These are phyloP conservation scores for Ibycter americanus DNA, from an alignment of 2,797 vertebrate species.

Conservation along the genomic window DNA sequence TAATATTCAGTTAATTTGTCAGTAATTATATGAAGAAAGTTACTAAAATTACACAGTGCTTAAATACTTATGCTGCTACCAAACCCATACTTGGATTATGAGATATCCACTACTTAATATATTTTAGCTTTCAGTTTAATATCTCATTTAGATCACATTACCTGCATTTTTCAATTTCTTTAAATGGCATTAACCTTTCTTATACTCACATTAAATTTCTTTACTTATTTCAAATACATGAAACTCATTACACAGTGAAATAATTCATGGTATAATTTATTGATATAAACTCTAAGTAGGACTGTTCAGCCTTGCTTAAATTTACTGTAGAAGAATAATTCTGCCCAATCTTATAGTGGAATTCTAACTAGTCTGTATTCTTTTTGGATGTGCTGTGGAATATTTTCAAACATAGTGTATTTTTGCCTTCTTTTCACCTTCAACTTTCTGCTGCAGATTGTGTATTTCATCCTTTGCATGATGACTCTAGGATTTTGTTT, in stretches of 20 bases:
- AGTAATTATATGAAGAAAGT: slow-evolving; percentile 43
- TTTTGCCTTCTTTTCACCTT: background rate
- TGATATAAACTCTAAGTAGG: background rate
- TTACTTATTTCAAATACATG: background rate
- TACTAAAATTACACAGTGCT: slow-evolving; percentile 18
- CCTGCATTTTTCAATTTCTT: background rate
- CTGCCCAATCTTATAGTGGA: background rate
- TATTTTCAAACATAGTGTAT: background rate
- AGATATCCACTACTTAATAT: background rate
- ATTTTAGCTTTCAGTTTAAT: background rate
- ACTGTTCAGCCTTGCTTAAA: background rate
- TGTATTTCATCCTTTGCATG: background rate
- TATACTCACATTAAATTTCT: background rate
- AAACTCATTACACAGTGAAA: background rate
- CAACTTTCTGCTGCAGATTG: background rate
- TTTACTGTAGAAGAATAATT: background rate
- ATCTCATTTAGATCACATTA: background rate
- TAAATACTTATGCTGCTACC: background rate
- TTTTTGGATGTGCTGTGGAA: background rate
- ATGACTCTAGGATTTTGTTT: background rate
- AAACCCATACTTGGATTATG: background rate
- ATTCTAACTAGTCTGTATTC: background rate
- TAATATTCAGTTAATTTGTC: slow-evolving; percentile 49
- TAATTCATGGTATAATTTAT: background rate
- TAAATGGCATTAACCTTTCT: slow-evolving; percentile 6